Conservation (phyloP, 1,140 invertebrate genomes). For the Apis mellifera region Amel_HAv3.1 CM009939.2:5495501-5496000, state of each 20-base stretch:
- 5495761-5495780: constrained; percentile 76
- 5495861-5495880: neutral
- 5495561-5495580: constrained; percentile 85
- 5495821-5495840: neutral
- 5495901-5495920: neutral
- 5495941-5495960: too few relatives aligned
- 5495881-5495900: neutral
- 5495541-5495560: constrained; percentile 84
- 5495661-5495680: constrained; percentile 84
- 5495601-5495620: constrained; percentile 85
- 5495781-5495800: constrained; percentile 58
- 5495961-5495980: neutral
- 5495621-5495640: constrained; percentile 86
- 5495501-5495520: constrained; percentile 44
- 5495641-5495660: constrained; percentile 87
- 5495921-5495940: neutral
- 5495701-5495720: constrained; percentile 86
- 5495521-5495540: constrained; percentile 83
- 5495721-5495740: constrained; percentile 86
- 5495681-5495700: constrained; percentile 84
- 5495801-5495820: constrained; percentile 58
- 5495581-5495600: constrained; percentile 84
- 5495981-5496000: constrained; percentile 42
- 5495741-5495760: constrained; percentile 82
- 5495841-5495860: neutral